These are phyloP conservation scores for Nemotelus nigrinus DNA, from an alignment of 2,888 invertebrate genomes.

Conservation along the genomic window DNA sequence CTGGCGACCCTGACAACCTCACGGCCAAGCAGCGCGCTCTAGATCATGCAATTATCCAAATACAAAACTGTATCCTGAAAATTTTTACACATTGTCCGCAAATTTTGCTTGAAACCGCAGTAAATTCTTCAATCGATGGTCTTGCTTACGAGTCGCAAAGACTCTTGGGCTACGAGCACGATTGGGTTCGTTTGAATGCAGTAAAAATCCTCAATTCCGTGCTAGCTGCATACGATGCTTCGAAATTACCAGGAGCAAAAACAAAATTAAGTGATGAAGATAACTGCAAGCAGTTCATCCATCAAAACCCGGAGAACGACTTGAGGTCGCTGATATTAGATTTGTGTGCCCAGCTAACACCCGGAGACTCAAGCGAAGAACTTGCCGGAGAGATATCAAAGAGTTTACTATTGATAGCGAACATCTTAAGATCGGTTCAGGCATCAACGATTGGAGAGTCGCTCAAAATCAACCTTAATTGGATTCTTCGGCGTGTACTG, in stretches of 20 bases:
- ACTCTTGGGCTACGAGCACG: constrained; percentile 82
- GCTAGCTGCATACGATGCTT: constrained; percentile 72
- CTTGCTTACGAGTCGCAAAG: constrained; percentile 75
- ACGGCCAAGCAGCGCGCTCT: constrained; percentile 60
- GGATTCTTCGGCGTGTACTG: constrained; percentile 80
- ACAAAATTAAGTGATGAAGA: constrained; percentile 50
- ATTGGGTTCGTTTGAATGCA: constrained; percentile 84
- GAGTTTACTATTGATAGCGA: constrained; percentile 75
- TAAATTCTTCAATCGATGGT: constrained; percentile 65
- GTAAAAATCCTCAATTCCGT: constrained; percentile 80
- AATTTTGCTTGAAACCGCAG: constrained; percentile 67
- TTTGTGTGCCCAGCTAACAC: constrained; percentile 78
- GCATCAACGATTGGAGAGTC: background rate
- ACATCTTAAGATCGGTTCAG: constrained; percentile 70
- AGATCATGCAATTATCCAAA: constrained; percentile 81
- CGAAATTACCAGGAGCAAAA: constrained; percentile 52
- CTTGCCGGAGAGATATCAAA: constrained; percentile 78
- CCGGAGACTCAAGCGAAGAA: constrained; percentile 73
- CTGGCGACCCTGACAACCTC: background rate
- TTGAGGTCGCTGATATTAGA: constrained; percentile 77
- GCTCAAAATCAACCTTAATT: constrained; percentile 70
- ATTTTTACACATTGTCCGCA: constrained; percentile 72
- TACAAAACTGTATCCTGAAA: constrained; percentile 76
- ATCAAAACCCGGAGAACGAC: constrained; percentile 70
- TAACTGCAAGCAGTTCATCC: constrained; percentile 66